Evolutionary conservation across 1,140 invertebrate species (phyloP), one percentile per base, ranked within the genome.

Genomic region (Platyscapa corneri): DNA sequence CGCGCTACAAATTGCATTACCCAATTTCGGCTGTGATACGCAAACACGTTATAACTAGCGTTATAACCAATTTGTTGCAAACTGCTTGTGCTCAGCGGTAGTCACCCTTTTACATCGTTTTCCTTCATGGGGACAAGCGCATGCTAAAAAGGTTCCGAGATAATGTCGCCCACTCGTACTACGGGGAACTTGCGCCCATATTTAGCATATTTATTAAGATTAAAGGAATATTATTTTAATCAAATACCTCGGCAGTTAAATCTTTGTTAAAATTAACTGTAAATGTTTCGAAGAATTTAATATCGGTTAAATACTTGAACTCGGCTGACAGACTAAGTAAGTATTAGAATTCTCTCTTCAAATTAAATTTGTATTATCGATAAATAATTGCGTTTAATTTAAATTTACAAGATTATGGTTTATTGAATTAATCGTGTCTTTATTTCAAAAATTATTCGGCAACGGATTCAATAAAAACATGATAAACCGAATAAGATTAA

Each of bases 51-150:
- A 53, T 12, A 5, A 46, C 42, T 46, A 60, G 75, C 80, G 75
- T 60, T 74, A 78, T 86, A 86, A 78, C 64, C 85, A 83, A 86
- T 83, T 86, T 86, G 84, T 39, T 42, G 77, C 67, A 32, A 84
- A 78, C 76, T 49, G 46, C 46, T 60, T 53, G 42, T 23, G 14
- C 74, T 49, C 49, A 18, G 10, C 18, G 12, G 75, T 23, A 46
- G 72, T n/a, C 49, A n/a, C 32, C 67, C 12, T 67, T 67, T 67
- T 67, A 8, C 32, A 6, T 5, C 14, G 14, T 27, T 60, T 60
- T 60, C 20, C 20, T 60, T 60, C 23, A 53, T 5, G 64, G 64
- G 30, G 30, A 67, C 30, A 30, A 8, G 64, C 5, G 30, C 67
- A 23, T 20, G 18, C 14, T 72, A 1, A 72, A 72, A 72, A 37